Evolutionary conservation across 2,888 invertebrate species (phyloP), one percentile per base, ranked within the genome.

Genomic region (Gandaritis pyraliata): DNA sequence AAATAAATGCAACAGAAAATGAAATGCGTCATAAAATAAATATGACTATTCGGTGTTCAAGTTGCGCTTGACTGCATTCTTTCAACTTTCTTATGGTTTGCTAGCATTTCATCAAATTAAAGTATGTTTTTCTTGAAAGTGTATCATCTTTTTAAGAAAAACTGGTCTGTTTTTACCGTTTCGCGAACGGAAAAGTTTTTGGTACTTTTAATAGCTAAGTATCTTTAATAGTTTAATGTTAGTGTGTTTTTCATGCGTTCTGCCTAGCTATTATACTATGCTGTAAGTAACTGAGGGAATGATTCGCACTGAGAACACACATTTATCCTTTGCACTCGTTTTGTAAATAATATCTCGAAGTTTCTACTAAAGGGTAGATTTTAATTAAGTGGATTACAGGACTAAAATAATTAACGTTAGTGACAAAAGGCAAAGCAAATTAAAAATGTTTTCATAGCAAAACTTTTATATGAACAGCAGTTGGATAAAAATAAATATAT

Each of bases 1-100:
- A 62, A 77, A 81, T 77, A 63, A 64, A 66, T 67, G 65, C 71
- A 79, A 76, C 73, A 76, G 46, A 58, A 80, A 82, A 83, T 77
- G 72, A 82, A 81, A 86, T 81, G 79, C 82, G 80, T 55, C 46
- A 50, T 45, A 41, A 55, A 63, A 59, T 53, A 53, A 59, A 48
- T 53, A 53, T 77, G 77, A 75, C 80, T 79, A 81, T 56, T 50
- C 41, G 38, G 60, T 53, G 43, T 57, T 60, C 61, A 36, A 41
- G 41, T 41, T 33, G 38, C 50, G 58, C 36, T 64, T 60, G 53
- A 38, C 57, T 55, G 39, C 48, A 45, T 48, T 56, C 51, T 49
- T 38, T 43, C 43, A 58, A 61, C 48, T 45, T 61, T 53, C 53
- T 18, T 53, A 49, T 8, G 41, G 56, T 30, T 56, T 61, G 55